Base-by-base conservation (phyloP, 1,140 invertebrate species). In the Holotrichia oblita region DNA sequence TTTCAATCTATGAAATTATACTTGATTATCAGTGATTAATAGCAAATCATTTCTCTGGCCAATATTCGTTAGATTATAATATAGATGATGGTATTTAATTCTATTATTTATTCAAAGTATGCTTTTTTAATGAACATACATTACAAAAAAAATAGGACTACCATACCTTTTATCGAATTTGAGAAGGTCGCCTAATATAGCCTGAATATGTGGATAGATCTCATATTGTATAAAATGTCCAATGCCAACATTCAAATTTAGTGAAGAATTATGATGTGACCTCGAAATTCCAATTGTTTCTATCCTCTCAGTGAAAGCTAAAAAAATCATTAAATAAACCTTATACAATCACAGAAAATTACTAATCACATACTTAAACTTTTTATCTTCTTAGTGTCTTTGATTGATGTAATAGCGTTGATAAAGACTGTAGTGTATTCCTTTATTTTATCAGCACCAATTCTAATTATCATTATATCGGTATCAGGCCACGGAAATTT, bases 401-500 rank as follows among this genome's bases (percentile, higher is more conserved):
- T n/a, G n/a, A n/a, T n/a, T n/a, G n/a, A n/a, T n/a, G n/a, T 64
- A 9, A 64, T 64, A 64, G 61, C 17, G 22, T 64, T 12, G n/a
- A 64, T 20, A 17, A 64, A 64, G 9, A 10, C 10, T 22, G 24
- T 6, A 64, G 61, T 20, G 17, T 64, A 22, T 64, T 64, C 61
- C 17, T n/a, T n/a, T n/a, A n/a, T n/a, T n/a, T n/a, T n/a, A n/a
- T n/a, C n/a, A n/a, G n/a, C n/a, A n/a, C n/a, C 61, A 64, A 64
- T 20, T 10, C n/a, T 27, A 17, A 64, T 64, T 20, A 64, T 64
- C 61, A 64, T 20, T 64, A 64, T 27, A 27, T 64, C 61, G 6
- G 61, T 64, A 64, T 64, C 61, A 27, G 61, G 61, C 61, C 61
- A 64, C 22, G 61, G 61, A 64, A 64, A 64, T 12, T 64, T 64